Conservation (phyloP, 2,113 vertebrate species). For the Nymphicus hollandicus region DNA sequence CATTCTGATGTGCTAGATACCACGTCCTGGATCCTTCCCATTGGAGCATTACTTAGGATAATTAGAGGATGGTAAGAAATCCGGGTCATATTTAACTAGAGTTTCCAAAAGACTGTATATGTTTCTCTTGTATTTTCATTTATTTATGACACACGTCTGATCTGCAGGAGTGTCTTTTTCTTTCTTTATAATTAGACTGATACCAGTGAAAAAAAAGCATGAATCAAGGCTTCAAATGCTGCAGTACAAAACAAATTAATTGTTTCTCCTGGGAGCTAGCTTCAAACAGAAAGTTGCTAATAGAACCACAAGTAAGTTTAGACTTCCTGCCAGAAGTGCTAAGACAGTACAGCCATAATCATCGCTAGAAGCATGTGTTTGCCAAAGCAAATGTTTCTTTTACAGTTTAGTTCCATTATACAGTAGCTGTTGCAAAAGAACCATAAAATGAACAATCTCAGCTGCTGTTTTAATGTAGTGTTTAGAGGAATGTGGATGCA, state of each 20-base stretch:
- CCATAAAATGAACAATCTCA: background rate
- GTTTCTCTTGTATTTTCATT: background rate
- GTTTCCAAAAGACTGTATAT: background rate
- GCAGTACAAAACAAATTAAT: background rate
- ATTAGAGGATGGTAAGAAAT: constrained; percentile 83
- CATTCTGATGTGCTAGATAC: constrained; percentile 73
- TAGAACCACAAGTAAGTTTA: background rate
- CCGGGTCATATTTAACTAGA: constrained; percentile 1
- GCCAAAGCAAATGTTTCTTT: background rate
- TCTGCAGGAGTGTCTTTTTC: background rate
- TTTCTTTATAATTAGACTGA: background rate
- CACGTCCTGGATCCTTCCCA: constrained; percentile 71
- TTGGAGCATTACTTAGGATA: constrained; percentile 73
- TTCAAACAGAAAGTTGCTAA: constrained; percentile 4
- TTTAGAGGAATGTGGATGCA: background rate
- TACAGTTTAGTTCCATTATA: background rate
- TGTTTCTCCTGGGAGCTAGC: background rate
- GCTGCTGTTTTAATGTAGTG: background rate
- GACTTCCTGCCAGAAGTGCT: background rate
- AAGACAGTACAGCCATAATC: background rate
- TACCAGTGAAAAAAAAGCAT: background rate
- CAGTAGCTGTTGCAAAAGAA: background rate
- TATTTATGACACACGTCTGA: background rate
- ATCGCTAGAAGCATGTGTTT: background rate
- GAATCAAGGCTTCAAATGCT: background rate